These are phyloP conservation scores for Meghimatium bilineatum DNA, from an alignment of 2,888 invertebrate genomes.

Conservation along the genomic window DNA sequence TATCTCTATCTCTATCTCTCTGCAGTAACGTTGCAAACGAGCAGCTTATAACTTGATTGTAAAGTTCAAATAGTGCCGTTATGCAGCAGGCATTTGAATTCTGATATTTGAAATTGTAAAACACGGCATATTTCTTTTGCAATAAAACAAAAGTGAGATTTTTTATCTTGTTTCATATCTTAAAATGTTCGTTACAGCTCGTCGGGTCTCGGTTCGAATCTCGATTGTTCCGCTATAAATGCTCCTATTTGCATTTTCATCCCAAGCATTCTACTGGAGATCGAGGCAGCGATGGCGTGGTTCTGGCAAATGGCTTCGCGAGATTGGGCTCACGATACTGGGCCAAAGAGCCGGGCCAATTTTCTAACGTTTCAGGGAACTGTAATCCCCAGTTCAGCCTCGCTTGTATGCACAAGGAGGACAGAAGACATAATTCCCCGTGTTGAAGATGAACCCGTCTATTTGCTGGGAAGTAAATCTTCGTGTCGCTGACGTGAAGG, in stretches of 20 bases:
- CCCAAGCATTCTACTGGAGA: constrained; percentile 13
- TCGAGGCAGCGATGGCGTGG: constrained; percentile 27
- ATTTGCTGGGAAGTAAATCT: constrained; percentile 42
- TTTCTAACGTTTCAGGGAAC: constrained; percentile 13
- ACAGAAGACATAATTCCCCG: constrained; percentile 9
- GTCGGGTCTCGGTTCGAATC: neutral
- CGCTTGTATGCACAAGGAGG: neutral
- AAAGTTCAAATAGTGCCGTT: neutral
- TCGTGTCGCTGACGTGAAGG: constrained; percentile 35
- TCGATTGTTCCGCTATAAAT: constrained; percentile 1
- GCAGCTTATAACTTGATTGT: neutral
- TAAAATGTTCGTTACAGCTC: neutral
- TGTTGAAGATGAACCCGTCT: constrained; percentile 38
- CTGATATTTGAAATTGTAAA: neutral
- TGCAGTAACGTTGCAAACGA: too few species aligned
- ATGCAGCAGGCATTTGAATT: neutral
- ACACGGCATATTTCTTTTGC: neutral
- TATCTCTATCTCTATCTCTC: too few species aligned
- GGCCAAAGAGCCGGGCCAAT: constrained; percentile 37
- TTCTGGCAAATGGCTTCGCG: constrained; percentile 32
- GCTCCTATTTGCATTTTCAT: constrained; percentile 36
- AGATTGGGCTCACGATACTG: constrained; percentile 33
- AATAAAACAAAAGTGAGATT: neutral
- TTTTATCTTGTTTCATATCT: constrained; percentile 19
- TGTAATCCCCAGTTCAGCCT: constrained; percentile 30